phyloP scores from a whole-genome alignment of 2,797 vertebrate genomes.

The Amniataba percoides region DNA sequence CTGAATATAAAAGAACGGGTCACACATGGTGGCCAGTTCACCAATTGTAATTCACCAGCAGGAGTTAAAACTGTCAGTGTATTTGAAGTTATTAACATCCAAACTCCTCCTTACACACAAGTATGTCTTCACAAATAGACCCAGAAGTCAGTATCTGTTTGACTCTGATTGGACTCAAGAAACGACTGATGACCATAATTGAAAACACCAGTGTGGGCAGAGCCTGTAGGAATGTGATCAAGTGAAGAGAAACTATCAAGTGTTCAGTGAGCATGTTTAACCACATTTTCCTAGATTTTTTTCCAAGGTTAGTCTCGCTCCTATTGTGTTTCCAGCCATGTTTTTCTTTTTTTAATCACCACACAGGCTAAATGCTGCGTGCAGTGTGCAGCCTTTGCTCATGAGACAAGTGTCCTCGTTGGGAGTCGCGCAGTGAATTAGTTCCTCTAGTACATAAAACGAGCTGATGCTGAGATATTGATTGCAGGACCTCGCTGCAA shows the following conservation, averaged over 20 bases:
- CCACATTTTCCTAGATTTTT: not conserved
- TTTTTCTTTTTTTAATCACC: slow-evolving; percentile 11
- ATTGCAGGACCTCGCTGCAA: slow-evolving; percentile 46
- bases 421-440: slow-evolving; percentile 3
- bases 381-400: not conserved
- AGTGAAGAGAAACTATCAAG: not conserved
- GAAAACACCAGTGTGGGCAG: slow-evolving; percentile 3
- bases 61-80: not conserved
- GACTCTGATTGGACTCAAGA: no score
- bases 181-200: not conserved
- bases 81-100: not conserved
- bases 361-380: not conserved
- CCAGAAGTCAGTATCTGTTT: no score
- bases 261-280: not conserved
- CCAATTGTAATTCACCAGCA: not conserved
- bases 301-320: slow-evolving; percentile 2
- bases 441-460: slow-evolving; percentile 31
- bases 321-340: not conserved
- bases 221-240: not conserved
- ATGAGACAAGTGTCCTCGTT: slow-evolving; percentile 22
- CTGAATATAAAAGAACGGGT: not conserved
- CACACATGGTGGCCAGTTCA: not conserved
- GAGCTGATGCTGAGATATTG: slow-evolving; percentile 34
- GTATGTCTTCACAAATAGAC: no score
- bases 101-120: no score